Base-by-base conservation (phyloP, 2,113 vertebrate species). In the Silurus meridionalis region DNA sequence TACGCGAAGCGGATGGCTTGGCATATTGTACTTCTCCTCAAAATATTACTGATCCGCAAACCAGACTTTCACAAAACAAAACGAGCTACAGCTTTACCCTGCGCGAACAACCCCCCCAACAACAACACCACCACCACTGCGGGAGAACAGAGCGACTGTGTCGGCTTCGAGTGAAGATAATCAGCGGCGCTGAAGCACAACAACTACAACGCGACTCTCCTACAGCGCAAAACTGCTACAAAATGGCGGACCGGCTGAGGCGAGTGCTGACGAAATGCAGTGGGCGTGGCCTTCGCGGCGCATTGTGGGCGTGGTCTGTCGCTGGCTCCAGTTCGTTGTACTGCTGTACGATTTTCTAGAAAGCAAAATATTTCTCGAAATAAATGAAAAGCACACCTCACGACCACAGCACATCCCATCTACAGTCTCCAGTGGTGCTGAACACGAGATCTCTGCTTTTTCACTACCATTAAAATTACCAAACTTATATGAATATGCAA, bases 1-100 rank as follows among this genome's bases (percentile, higher is more conserved):
- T 92, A 99, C 97, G 74, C 96, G 95, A 91, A 99, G 96, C 91
- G 95, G 95, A 87, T 96, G 93, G 91, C 95, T 96, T 93, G 96
- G 95, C 97, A 98, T 97, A 85, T 1, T 84, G 67, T 92, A 92
- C 89, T 92, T 92, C 91, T 87, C 89, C 88, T 88, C 90, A 89
- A 89, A 74, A 60, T 60, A 88, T 90, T 85, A 90, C 88, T 90
- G 90, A 85, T 19, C 72, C 74, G 87, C 19, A 64, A 80, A 28
- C 79, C 28, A 28, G 23, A 88, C 10, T 69, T 13, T n/a, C 15
- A 57, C 11, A 25, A 19, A 67, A 21, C 37, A 37, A 75, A 69
- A 7, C 64, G 66, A 69, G 23, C 7, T 19, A 4, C 15, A 46
- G 6, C 15, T 72, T 81, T 9, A 66, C 15, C 46, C 61, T 67